Evolutionary conservation across 2,888 invertebrate species (phyloP), one percentile per base, ranked within the genome.

Genomic region (Octonoba sinensis): DNA sequence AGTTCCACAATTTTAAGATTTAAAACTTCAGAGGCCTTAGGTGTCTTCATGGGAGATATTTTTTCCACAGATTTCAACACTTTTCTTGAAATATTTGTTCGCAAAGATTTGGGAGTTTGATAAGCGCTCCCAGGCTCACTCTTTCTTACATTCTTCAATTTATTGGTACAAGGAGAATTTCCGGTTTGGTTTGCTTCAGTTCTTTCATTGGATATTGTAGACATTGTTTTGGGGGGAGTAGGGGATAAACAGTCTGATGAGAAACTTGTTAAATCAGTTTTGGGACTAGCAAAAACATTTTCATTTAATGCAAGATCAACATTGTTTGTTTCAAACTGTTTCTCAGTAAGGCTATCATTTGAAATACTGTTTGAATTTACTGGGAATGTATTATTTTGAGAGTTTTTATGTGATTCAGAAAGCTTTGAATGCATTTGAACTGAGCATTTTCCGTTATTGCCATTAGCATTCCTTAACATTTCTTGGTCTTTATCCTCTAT

Each of bases 221-320:
- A 54, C 54, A 3, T 44, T 36, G 64, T 73, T 54, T 62, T 18
- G 1, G 49, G 60, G 44, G 82, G 76, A 15, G 76, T 67, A 51
- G 60, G 70, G 15, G 66, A 66, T 6, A 76, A 24, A 20, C 60
- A 62, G 57, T 76, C 67, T 49, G 67, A 65, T 54, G 59, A 59
- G n/a, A 71, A 72, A 72, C 72, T 82, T 13, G 57, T 62, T 24
- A 74, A 82, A 27, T 73, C 79, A 13, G 60, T 67, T n/a, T 59
- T 18, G 4, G 18, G 16, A 62, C 46, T 62, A 8, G 11, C 36
- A 2, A 44, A 36, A 18, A 62, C n/a, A n/a, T 46, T 62, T 16
- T 44, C 44, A 18, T 62, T 44, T 12, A n/a, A 6, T 36, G 1
- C 12, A 18, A n/a, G 1, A 3, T 12, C 20, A 1, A 22, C 15